Base-by-base conservation (phyloP, 2,113 vertebrate species). In the Catharus bicknelli region DNA sequence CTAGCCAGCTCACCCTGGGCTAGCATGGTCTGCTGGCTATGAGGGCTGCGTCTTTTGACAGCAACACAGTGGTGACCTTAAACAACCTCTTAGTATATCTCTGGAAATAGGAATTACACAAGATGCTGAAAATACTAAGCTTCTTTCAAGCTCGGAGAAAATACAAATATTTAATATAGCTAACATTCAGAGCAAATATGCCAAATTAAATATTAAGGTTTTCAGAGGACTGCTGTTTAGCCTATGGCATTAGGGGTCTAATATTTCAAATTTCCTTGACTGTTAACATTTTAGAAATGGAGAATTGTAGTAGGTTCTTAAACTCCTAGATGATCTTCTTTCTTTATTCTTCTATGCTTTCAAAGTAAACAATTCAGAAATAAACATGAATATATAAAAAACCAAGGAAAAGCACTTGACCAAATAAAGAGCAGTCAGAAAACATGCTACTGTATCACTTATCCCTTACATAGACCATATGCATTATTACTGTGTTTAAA, bases 101-200 rank as follows among this genome's bases (percentile, higher is more conserved):
- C 81, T 84, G 89, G 74, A 96, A 95, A 54, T 42, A 61, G 94
- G 51, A 94, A 76, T 95, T 89, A 95, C 40, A 92, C 57, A 90
- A 88, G 77, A 88, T 67, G 53, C 48, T 69, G 77, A 66, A 90
- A 92, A 84, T 88, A 88, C 58, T 90, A 92, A 92, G 61, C 86
- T 82, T 72, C 69, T 85, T 93, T 90, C 62, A 86, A 88, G 83
- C 78, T 72, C 81, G 57, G 61, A 69, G 34, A 87, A 95, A 94
- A 89, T 32, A 87, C 61, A 89, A 91, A 75, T 75, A 92, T 92
- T 91, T 78, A 78, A 86, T 88, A 83, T 12, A 88, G 83, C 40
- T 95, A 94, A 74, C 51, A 47, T 86, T 86, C 73, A 68, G 61
- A 88, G 72, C 17, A 93, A 93, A 93, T 75, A 90, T 16, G 83